A percentile compares a stretch with the other conserved stretches of the same genome.
phyloP scores from a whole-genome alignment of 2,797 vertebrate species.

The Enteromius thamalakanensis region DNA sequence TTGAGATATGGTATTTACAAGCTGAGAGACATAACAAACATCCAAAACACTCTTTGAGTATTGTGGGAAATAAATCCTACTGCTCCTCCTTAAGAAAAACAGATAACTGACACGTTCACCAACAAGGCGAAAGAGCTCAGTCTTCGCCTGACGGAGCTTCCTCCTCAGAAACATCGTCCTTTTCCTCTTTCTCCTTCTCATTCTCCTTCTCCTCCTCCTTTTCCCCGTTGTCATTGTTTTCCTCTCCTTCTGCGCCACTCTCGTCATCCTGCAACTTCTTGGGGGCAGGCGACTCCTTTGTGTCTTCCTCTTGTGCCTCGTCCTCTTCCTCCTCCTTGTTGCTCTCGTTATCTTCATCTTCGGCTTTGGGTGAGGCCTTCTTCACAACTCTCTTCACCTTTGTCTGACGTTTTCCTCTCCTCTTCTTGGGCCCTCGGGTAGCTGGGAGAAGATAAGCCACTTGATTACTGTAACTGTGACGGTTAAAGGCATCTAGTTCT shows the following conservation, averaged over 20 bases:
- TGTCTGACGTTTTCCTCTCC: slow-evolving; percentile 92
- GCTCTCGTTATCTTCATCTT: slow-evolving; percentile 81
- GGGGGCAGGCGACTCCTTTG: slow-evolving; percentile 82
- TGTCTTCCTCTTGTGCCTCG: slow-evolving; percentile 72
- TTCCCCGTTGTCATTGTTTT: slow-evolving; percentile 66
- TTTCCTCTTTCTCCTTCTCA: slow-evolving; percentile 76
- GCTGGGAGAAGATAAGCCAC: slow-evolving; percentile 71
- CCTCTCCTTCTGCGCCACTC: slow-evolving; percentile 53
- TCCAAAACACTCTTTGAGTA: slow-evolving; percentile 80
- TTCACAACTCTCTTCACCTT: slow-evolving; percentile 86
- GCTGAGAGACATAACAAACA: slow-evolving; percentile 65
- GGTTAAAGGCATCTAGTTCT: background rate
- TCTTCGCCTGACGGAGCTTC: slow-evolving; percentile 97
- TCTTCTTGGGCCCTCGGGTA: slow-evolving; percentile 92
- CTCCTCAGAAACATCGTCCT: slow-evolving; percentile 95
- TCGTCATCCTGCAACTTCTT: slow-evolving; percentile 68
- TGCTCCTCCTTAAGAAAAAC: slow-evolving; percentile 59
- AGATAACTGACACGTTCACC: slow-evolving; percentile 60
- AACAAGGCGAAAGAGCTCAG: slow-evolving; percentile 76
- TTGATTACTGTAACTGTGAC: slow-evolving; percentile 1
- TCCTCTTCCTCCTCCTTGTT: slow-evolving; percentile 77
- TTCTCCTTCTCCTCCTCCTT: slow-evolving; percentile 69
- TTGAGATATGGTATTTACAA: slow-evolving; percentile 64
- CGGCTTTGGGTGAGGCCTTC: slow-evolving; percentile 92
- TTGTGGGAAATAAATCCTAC: slow-evolving; percentile 61